Percentiles rank a stretch among this genome's conserved stretches.
phyloP scores from a whole-genome alignment of 2,888 invertebrate genomes.

The Sphecodes monilicornis region DNA sequence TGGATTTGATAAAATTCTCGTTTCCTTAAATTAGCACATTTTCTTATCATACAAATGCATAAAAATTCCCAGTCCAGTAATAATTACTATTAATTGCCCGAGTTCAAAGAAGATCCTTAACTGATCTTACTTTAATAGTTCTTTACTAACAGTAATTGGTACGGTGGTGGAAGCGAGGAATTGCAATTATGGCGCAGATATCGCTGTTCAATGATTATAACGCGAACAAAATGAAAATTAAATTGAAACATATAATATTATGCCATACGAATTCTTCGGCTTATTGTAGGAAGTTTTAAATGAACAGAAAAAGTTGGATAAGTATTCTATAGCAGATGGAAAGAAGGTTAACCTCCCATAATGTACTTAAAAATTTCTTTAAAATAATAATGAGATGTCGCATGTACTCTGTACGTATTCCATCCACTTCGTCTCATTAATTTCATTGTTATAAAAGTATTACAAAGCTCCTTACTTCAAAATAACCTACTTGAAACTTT shows the following conservation, averaged over 20 bases:
- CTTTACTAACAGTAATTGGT: background rate
- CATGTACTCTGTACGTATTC: background rate
- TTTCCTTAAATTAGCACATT: background rate
- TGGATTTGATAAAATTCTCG: background rate
- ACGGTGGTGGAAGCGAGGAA: background rate
- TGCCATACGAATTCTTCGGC: background rate
- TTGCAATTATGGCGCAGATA: background rate
- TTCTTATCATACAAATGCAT: background rate
- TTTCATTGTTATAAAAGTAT: background rate
- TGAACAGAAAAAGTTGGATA: background rate
- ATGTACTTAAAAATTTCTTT: slow-evolving; percentile 11
- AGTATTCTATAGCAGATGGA: background rate
- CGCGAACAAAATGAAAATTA: background rate
- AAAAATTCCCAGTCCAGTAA: background rate
- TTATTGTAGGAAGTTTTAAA: background rate
- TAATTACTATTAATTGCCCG: background rate
- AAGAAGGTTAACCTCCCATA: background rate
- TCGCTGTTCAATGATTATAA: background rate
- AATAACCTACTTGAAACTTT: background rate
- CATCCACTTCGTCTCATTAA: background rate
- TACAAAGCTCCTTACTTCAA: background rate
- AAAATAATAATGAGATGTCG: background rate
- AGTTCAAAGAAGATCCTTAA: background rate
- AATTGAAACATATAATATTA: background rate
- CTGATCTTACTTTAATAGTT: background rate